Evolutionary conservation across 1,140 invertebrate genomes (phyloP), one percentile per base, ranked within the genome.

Genomic region (Eufriesea mexicana): DNA sequence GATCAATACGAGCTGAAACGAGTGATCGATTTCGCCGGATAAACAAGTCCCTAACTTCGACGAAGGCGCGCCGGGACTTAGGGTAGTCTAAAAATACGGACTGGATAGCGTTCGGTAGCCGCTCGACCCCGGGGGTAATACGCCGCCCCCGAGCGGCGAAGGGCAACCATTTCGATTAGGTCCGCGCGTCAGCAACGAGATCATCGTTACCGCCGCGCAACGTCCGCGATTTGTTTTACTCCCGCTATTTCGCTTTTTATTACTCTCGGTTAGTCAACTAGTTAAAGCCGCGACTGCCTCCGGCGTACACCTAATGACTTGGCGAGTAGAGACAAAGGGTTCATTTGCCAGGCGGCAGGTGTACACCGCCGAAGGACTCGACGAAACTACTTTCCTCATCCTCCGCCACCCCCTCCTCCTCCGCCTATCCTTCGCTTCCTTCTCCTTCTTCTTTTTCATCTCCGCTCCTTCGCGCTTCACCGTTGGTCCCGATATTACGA

Each of bases 291-390:
- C 86, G 83, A 61, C 84, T 85, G 87, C 86, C 79, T 73, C 71
- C 72, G 79, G 84, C 87, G 77, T 49, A 70, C 88, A 84, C 87
- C 88, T 91, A 91, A 91, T 90, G 90, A 91, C 89, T 90, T 73
- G 86, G 67, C 86, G 88, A 88, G 84, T 81, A 84, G 77, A 90
- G 86, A 90, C 90, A 91, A 91, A 90, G 87, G 89, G 82, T 86
- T 89, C 89, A 86, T 90, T 91, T 91, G 85, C 87, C 76, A 71
- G 79, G 78, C 79, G 85, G 89, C 89, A 91, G 90, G 90, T 91
- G 90, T 88, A 88, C 68, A 47, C 72, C 59, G 72, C 54, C 71
- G 49, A 86, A 82, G 80, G 80, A 47, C 74, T 75, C 75, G 79
- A 84, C 82, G 86, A 85, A 70, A 80, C 86, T 70, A 62, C 64